Evolutionary conservation across 1,140 invertebrate species (phyloP), one percentile per base, ranked within the genome.

Genomic region (Amyelois transitella): DNA sequence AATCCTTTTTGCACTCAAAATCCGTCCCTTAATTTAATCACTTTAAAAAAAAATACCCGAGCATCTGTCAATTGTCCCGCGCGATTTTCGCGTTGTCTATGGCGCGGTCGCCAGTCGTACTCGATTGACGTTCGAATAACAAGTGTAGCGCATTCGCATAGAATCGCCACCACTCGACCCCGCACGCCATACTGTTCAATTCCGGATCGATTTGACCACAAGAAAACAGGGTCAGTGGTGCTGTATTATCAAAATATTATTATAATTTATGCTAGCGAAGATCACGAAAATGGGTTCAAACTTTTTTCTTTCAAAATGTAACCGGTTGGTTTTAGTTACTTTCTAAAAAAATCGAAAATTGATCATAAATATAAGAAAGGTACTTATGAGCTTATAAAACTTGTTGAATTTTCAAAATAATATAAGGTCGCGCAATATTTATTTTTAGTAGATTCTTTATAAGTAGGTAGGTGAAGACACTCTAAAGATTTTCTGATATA

Each of bases 121-220:
- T 25, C 19, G 53, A 51, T 25, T 58, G 63, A 57, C 63, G 55
- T 44, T 57, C 62, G 22, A 63, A 50, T 43, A 49, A 60, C 55
- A 63, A 67, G 57, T 67, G 65, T 63, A 55, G 60, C 55, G 45
- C 45, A 21, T 22, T 12, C 28, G 32, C 58, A 50, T 47, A 55
- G 45, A 45, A 48, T 47, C 38, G 50, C 54, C 43, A 52, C 32
- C n/a, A 38, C 32, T 14, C 32, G 32, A 38, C 53, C 55, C 38
- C 38, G 56, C 12, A 56, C 51, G 52, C 44, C 54, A 38, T 47
- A 56, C 54, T 47, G 43, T 50, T 54, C 48, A 24, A 47, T 54
- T 22, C 49, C 51, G 52, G 38, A 58, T 51, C 18, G 43, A 48
- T 49, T 43, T 51, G 47, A 56, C 44, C 53, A 56, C 44, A 60